These are phyloP conservation scores for Centropus bengalensis DNA, from an alignment of 2,113 vertebrate species.

Conservation along the genomic window DNA sequence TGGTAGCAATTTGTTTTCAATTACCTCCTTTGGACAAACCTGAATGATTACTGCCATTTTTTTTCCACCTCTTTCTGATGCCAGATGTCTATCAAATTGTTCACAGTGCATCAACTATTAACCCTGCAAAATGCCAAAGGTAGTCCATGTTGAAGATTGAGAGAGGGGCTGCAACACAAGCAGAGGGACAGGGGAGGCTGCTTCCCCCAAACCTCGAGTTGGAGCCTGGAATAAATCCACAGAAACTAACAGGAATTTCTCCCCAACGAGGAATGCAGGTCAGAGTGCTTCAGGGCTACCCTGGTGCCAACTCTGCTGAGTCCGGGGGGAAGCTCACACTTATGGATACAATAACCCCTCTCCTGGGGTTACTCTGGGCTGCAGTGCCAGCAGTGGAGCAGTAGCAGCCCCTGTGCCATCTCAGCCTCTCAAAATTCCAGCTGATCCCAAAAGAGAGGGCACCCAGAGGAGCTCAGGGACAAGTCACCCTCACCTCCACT, in stretches of 20 bases:
- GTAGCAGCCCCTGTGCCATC: not conserved
- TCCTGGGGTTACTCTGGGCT: not conserved
- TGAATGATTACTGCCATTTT: not conserved
- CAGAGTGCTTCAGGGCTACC: not conserved
- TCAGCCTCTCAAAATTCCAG: not conserved
- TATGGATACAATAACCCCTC: not conserved
- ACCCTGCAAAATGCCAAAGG: not conserved
- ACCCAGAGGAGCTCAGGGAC: not conserved
- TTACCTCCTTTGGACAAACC: not conserved
- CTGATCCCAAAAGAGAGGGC: not conserved
- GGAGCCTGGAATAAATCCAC: fast-evolving
- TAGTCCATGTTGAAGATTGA: not conserved
- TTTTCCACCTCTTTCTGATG: not conserved
- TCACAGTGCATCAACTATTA: not conserved
- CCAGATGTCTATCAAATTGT: not conserved
- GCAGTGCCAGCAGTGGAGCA: not conserved
- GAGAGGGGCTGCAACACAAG: no score
- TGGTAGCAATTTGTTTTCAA: not conserved
- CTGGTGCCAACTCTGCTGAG: not conserved
- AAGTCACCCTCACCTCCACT: not conserved
- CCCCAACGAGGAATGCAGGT: fast-evolving
- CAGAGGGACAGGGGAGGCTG: no score
- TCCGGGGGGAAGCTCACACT: not conserved
- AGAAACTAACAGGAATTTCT: fast-evolving
- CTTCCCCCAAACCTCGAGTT: not conserved